A percentile compares a stretch with the other conserved stretches of the same genome.
phyloP scores from a whole-genome alignment of 2,113 vertebrate genomes.

The Aplodontia rufa region DNA sequence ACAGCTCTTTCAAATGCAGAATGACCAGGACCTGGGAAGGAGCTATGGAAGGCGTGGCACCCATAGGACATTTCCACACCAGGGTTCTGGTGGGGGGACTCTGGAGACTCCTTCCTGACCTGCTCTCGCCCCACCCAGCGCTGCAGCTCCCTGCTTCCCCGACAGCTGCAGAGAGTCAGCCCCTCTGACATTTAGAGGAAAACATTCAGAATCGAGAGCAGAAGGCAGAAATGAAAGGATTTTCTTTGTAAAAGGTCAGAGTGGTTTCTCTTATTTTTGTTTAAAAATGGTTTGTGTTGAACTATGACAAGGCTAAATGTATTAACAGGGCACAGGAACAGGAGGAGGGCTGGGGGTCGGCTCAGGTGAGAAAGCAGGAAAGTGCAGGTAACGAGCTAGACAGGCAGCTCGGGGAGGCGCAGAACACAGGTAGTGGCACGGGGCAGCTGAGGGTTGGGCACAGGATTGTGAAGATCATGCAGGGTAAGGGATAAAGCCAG shows the following conservation, averaged over 20 bases:
- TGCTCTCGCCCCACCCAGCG: not conserved
- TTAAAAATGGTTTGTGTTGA: constrained; percentile 74
- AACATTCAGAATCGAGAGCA: constrained; percentile 77
- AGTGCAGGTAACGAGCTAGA: not conserved
- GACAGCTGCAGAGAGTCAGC: constrained; percentile 51
- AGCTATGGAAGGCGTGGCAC: not conserved
- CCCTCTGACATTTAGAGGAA: constrained; percentile 86
- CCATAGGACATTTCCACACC: fast-evolving
- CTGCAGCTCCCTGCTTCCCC: not conserved
- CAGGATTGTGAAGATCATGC: too few species aligned
- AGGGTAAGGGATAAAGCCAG: too few species aligned
- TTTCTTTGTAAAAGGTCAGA: constrained; percentile 87
- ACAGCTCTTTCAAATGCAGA: not conserved
- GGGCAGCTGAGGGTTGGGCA: not conserved
- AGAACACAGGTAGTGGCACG: fast-evolving
- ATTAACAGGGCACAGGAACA: not conserved
- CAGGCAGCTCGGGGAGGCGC: not conserved
- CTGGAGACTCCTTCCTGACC: not conserved
- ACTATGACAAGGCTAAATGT: constrained; percentile 67
- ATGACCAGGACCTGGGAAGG: too few species aligned
- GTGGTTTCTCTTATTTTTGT: constrained; percentile 69
- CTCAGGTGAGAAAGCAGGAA: not conserved
- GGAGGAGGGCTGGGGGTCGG: not conserved
- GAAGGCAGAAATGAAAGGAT: constrained; percentile 83
- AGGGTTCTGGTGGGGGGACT: not conserved